A percentile compares a stretch with the other conserved stretches of the same genome.
Conservation (phyloP, 2,113 vertebrate genomes). For the pig (Sus scrofa) region DNA sequence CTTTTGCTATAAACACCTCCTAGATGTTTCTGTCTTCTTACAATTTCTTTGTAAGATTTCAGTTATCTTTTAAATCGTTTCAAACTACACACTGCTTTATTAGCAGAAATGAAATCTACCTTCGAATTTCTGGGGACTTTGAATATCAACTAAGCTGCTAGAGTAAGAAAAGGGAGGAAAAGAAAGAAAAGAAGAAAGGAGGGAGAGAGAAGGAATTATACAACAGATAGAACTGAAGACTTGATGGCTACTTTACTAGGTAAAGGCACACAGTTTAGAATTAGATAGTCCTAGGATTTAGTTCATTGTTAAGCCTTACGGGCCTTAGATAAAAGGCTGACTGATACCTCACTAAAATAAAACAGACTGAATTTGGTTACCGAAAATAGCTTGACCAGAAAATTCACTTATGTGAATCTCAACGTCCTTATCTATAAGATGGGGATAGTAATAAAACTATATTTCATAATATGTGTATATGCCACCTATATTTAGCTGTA, state of each 20-base stretch:
- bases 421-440: neutral
- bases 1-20: neutral
- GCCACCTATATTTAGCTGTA: neutral
- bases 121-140: neutral
- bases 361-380: slow-evolving; percentile 4
- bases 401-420: slow-evolving; percentile 39
- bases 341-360: neutral
- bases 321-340: neutral
- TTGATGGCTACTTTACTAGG: neutral
- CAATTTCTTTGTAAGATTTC: neutral
- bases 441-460: neutral
- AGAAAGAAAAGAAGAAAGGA: neutral
- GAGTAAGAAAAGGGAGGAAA: neutral
- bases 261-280: neutral
- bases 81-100: neutral
- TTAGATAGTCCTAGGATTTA: neutral
- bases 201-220: neutral
- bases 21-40: slow-evolving; percentile 27
- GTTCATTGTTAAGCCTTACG: neutral
- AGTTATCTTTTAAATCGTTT: neutral
- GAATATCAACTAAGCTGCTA: slow-evolving; percentile 20
- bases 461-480: neutral
- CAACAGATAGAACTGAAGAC: neutral
- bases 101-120: slow-evolving; percentile 34
- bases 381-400: slow-evolving; percentile 49